Conservation (phyloP, 2,888 invertebrate genomes). For the Conistra vaccinii region DNA sequence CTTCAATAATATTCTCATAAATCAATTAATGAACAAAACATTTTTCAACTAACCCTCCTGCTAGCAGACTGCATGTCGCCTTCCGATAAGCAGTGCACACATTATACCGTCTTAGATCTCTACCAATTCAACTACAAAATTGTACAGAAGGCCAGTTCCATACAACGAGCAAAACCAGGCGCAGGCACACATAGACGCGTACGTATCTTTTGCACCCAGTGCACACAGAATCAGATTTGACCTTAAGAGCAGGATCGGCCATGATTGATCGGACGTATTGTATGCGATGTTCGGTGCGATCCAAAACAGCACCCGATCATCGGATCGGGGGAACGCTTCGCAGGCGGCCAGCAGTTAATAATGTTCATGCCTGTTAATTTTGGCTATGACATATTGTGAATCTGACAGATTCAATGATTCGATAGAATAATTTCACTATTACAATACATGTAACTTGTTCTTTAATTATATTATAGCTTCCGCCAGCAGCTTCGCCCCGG, state of each 20-base stretch:
- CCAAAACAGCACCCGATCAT: background rate
- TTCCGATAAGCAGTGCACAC: conserved; percentile 85
- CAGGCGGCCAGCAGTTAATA: too few relatives aligned
- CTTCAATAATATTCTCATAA: background rate
- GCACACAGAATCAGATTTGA: background rate
- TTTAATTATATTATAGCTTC: background rate
- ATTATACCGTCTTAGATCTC: conserved; percentile 81
- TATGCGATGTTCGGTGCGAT: background rate
- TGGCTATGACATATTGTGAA: background rate
- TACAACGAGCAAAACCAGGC: background rate
- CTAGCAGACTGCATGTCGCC: conserved; percentile 79
- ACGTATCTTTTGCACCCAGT: background rate
- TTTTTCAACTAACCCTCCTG: conserved; percentile 48
- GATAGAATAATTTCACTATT: too few relatives aligned
- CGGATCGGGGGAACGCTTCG: background rate
- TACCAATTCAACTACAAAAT: conserved; percentile 54
- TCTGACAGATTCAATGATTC: background rate
- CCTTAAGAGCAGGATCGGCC: background rate
- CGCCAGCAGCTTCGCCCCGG: too few relatives aligned
- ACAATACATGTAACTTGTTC: background rate
- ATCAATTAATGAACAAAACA: conserved; percentile 7
- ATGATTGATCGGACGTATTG: too few relatives aligned
- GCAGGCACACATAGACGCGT: background rate
- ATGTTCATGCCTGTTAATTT: background rate
- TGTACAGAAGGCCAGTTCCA: conserved; percentile 54